phyloP scores from a whole-genome alignment of 1,140 invertebrate species.

The Rhopalosiphum maidis region DNA sequence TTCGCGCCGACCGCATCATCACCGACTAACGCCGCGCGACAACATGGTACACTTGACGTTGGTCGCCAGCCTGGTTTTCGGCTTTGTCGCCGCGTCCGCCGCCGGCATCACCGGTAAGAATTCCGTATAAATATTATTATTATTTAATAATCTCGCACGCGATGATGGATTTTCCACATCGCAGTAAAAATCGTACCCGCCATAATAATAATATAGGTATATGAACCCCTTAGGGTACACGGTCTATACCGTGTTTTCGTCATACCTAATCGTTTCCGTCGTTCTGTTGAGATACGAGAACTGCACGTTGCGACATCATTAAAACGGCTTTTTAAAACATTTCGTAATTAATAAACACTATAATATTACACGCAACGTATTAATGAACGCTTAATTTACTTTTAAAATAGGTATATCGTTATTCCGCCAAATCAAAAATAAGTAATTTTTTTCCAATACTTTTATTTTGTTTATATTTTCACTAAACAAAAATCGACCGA shows the following conservation, averaged over 20 bases:
- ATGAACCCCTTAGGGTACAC: too few species aligned
- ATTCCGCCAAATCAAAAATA: neutral
- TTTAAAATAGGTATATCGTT: neutral
- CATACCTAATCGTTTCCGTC: neutral
- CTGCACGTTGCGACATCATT: neutral
- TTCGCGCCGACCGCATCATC: neutral
- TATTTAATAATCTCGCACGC: too few species aligned
- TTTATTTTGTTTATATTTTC: neutral
- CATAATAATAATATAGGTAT: too few species aligned
- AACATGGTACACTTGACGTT: conserved; percentile 5
- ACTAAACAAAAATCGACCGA: neutral
- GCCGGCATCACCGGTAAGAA: neutral
- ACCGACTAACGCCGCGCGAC: neutral
- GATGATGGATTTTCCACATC: too few species aligned
- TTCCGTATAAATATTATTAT: neutral
- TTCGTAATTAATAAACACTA: too few species aligned
- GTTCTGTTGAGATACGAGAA: neutral
- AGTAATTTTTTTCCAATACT: neutral
- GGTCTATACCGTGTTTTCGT: too few species aligned
- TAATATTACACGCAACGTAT: neutral
- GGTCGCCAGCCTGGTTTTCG: neutral
- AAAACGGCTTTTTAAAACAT: too few species aligned
- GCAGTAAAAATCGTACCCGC: too few species aligned
- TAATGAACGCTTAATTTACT: neutral
- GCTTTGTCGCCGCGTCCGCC: neutral